These are phyloP conservation scores for Lasiurus cinereus DNA, from an alignment of 2,113 vertebrate species.

Conservation along the genomic window DNA sequence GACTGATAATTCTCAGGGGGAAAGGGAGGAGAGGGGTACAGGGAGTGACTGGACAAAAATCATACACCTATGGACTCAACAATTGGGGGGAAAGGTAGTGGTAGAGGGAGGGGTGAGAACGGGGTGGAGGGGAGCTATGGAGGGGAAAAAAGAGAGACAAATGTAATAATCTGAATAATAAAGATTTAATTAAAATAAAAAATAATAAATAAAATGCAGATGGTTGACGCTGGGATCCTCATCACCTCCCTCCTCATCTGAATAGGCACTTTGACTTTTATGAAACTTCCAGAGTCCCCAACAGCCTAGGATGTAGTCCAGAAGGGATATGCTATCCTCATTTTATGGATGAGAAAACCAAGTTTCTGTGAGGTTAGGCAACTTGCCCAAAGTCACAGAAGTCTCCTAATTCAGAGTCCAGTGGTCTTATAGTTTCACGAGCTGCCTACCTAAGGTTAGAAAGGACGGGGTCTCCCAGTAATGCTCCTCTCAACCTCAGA, in stretches of 20 bases:
- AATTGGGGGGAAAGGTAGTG: no score
- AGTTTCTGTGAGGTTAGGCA: neutral
- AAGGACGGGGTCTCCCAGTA: neutral
- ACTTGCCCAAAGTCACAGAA: neutral
- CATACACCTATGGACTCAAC: no score
- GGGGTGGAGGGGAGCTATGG: no score
- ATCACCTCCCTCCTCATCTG: neutral
- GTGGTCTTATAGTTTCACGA: neutral
- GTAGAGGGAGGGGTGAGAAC: no score
- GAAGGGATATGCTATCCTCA: neutral
- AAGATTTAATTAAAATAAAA: no score
- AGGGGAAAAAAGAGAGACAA: no score
- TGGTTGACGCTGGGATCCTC: neutral
- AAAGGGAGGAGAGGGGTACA: no score
- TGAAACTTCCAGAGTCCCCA: neutral
- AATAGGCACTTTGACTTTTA: neutral
- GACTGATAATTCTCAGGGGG: no score
- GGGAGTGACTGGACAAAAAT: no score
- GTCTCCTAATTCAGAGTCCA: neutral
- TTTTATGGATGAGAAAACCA: slow-evolving; percentile 6
- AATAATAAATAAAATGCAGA: neutral
- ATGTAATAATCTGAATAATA: no score
- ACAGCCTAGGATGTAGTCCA: neutral
- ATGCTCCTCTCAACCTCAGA: neutral
- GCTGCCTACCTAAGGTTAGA: neutral